Percentiles rank a stretch among this genome's conserved stretches.
Evolutionary conservation across 92 coral and sea anemone species (phyloP).

Genomic region (Palythoa caribaeorum): DNA sequence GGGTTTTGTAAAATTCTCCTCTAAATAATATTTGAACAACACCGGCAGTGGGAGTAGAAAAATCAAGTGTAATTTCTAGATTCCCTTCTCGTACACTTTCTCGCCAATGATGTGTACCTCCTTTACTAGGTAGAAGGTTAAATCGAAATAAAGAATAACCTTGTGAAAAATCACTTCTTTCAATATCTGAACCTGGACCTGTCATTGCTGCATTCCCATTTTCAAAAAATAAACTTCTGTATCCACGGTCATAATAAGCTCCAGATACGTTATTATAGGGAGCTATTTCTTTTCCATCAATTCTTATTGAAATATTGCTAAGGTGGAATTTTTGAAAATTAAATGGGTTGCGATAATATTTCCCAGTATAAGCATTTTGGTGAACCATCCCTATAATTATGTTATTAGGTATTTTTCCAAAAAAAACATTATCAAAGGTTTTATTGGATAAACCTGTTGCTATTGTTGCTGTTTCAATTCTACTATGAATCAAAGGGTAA

Average conservation of each 20-base stretch:
- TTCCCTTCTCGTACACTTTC: constrained; percentile 39
- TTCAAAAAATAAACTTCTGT: constrained; percentile 18
- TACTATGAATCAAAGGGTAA: background rate
- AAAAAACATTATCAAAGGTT: constrained; percentile 35
- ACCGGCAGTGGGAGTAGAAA: too few species aligned
- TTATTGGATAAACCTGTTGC: too few species aligned
- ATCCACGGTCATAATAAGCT: constrained; percentile 30
- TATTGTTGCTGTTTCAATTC: background rate
- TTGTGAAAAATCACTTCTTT: constrained; percentile 38
- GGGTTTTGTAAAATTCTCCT: too few species aligned
- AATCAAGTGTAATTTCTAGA: background rate
- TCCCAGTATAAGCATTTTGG: constrained; percentile 46
- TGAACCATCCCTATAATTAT: constrained; percentile 23
- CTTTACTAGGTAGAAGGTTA: constrained; percentile 54
- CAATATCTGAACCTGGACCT: constrained; percentile 43
- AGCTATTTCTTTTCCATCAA: constrained; percentile 48
- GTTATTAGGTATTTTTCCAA: constrained; percentile 52
- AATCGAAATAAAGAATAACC: constrained; percentile 46
- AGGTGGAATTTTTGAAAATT: constrained; percentile 36
- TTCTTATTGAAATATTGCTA: background rate
- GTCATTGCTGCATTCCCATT: background rate
- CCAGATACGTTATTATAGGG: background rate
- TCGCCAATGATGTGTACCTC: constrained; percentile 34
- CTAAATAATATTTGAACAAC: too few species aligned
- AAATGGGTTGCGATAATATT: constrained; percentile 43